These are phyloP conservation scores for Hylyphantes graminicola DNA, from an alignment of 1,140 invertebrate genomes.

Conservation along the genomic window DNA sequence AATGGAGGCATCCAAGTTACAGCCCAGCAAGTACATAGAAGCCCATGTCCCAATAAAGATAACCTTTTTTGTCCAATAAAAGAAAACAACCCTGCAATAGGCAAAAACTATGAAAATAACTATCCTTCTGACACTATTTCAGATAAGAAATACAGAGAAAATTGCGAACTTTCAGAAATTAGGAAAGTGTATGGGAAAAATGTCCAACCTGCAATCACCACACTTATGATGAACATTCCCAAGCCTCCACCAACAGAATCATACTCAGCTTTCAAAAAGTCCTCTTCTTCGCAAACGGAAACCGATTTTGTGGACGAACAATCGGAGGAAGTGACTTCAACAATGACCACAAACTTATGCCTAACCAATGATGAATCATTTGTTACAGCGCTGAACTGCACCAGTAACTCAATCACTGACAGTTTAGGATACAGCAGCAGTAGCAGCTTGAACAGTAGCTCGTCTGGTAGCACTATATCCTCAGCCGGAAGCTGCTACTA, in stretches of 20 bases:
- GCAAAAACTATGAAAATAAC: conserved; percentile 9
- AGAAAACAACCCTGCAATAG: conserved; percentile 13
- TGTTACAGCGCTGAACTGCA: conserved; percentile 28
- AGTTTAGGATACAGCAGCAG: conserved; percentile 44
- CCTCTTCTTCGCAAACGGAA: conserved; percentile 45
- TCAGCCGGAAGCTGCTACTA: conserved; percentile 52
- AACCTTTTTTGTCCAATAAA: conserved; percentile 55
- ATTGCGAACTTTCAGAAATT: conserved; percentile 10
- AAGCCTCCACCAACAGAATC: conserved; percentile 41
- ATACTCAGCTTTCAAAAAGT: conserved; percentile 23
- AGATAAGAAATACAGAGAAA: not conserved
- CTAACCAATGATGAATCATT: conserved; percentile 44
- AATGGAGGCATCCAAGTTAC: not conserved
- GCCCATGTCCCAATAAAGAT: conserved; percentile 25
- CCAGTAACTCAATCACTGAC: conserved; percentile 32
- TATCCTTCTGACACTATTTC: not conserved
- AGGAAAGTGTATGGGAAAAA: conserved; percentile 36
- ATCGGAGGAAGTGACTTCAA: conserved; percentile 25
- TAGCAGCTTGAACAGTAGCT: conserved; percentile 45
- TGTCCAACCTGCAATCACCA: conserved; percentile 45
- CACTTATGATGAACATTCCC: conserved; percentile 53
- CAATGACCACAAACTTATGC: conserved; percentile 7
- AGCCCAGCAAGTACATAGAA: not conserved
- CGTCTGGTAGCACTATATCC: conserved; percentile 51
- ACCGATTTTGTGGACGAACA: conserved; percentile 25